Conservation (phyloP, 2,888 invertebrate genomes). For the Nineta flava region DNA sequence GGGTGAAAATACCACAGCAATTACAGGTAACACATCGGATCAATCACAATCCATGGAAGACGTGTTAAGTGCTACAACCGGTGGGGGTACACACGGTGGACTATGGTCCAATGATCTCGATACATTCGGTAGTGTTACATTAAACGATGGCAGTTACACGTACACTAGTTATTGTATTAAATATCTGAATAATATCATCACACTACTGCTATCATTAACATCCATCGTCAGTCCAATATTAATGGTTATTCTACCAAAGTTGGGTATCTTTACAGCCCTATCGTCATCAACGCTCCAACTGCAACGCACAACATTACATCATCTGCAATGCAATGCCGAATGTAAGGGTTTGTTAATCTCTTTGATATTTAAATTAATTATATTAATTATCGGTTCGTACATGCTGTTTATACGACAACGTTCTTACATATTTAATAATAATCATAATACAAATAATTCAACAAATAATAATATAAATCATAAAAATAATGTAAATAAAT, state of each 20-base stretch:
- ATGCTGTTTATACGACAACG: conserved; percentile 63
- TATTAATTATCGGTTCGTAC: conserved; percentile 83
- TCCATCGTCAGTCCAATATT: conserved; percentile 85
- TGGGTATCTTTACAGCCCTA: conserved; percentile 67
- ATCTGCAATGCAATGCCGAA: conserved; percentile 77
- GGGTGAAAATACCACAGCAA: conserved; percentile 97
- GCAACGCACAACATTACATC: conserved; percentile 44
- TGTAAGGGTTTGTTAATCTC: conserved; percentile 89
- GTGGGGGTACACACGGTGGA: too few species aligned
- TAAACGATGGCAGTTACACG: too few species aligned
- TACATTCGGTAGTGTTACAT: conserved; percentile 47
- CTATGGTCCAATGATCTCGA: conserved; percentile 57
- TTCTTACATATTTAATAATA: too few species aligned
- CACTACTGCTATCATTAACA: conserved; percentile 59
- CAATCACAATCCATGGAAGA: conserved; percentile 90
- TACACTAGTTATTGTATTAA: conserved; percentile 40
- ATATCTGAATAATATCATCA: conserved; percentile 68
- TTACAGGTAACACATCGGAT: conserved; percentile 83
- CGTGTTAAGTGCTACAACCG: conserved; percentile 39
- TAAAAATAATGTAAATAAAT: too few species aligned
- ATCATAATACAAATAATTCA: too few species aligned
- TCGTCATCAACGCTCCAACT: conserved; percentile 47
- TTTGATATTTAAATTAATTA: conserved; percentile 76
- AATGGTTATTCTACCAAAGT: conserved; percentile 88
- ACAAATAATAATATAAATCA: too few species aligned